These are phyloP conservation scores for Eupithecia exiguata DNA, from an alignment of 2,888 invertebrate species.

Conservation along the genomic window DNA sequence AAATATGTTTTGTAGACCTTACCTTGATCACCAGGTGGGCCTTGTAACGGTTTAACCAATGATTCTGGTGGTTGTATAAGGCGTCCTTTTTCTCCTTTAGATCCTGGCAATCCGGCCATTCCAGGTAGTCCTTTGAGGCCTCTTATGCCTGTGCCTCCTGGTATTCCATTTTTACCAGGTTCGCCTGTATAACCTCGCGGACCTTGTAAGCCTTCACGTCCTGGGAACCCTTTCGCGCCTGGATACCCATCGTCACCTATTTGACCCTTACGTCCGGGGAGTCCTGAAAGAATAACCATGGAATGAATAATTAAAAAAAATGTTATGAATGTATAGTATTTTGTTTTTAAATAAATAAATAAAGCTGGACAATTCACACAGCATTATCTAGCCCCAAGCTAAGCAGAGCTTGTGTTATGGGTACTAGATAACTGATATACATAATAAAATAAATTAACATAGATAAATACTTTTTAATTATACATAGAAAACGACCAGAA, in stretches of 20 bases:
- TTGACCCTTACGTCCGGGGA: conserved; percentile 65
- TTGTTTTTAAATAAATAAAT: too few relatives aligned
- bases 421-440: too few relatives aligned
- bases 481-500: too few relatives aligned
- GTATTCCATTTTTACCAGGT: conserved; percentile 73
- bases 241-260: conserved; percentile 67
- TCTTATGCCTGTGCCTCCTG: conserved; percentile 78
- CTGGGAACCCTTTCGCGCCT: conserved; percentile 65
- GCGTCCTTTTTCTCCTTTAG: conserved; percentile 79
- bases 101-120: conserved; percentile 78
- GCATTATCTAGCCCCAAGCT: too few relatives aligned
- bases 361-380: too few relatives aligned
- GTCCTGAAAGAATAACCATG: conserved; percentile 51
- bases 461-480: too few relatives aligned
- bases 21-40: conserved; percentile 85
- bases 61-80: conserved; percentile 56
- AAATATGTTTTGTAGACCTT: conserved; percentile 36
- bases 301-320: not conserved
- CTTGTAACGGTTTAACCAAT: conserved; percentile 70
- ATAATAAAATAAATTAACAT: too few relatives aligned
- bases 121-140: conserved; percentile 75
- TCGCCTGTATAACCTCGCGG: conserved; percentile 60
- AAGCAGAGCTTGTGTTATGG: too few relatives aligned
- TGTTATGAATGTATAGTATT: too few relatives aligned
- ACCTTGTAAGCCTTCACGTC: conserved; percentile 65